Conservation (phyloP, 2,113 vertebrate species). For the Xiphophorus maculatus region DNA sequence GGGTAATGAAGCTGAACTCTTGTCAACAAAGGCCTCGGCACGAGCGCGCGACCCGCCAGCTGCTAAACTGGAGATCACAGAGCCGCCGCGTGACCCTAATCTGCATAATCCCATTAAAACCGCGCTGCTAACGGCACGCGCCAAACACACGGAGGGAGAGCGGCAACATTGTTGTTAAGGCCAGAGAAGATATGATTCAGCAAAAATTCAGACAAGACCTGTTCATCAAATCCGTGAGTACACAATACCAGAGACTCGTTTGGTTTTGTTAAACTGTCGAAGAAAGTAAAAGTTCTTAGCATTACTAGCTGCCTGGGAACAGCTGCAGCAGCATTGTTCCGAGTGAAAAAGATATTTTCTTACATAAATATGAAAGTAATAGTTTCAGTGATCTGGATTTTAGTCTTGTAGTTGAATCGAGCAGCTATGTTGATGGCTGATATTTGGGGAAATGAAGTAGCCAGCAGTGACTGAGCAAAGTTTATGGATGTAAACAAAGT, state of each 20-base stretch:
- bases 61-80: conserved; percentile 39
- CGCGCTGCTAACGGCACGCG: conserved; percentile 22
- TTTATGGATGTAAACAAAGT: neutral
- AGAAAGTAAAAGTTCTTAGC: neutral
- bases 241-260: neutral
- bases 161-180: neutral
- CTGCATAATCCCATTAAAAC: conserved; percentile 70
- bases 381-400: neutral
- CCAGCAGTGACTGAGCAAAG: neutral
- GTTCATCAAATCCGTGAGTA: neutral
- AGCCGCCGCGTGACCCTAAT: conserved; percentile 74
- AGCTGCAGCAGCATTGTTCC: neutral
- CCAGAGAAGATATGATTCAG: conserved; percentile 36
- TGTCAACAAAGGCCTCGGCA: neutral
- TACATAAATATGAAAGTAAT: neutral
- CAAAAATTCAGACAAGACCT: conserved; percentile 4
- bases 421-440: neutral
- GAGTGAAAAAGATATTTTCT: neutral
- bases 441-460: neutral
- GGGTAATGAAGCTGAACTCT: neutral
- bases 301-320: neutral
- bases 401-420: neutral
- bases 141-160: conserved; percentile 14
- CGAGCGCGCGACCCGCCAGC: conserved; percentile 14
- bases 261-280: neutral